These are phyloP conservation scores for Polia nebulosa DNA, from an alignment of 2,888 invertebrate species.

Conservation along the genomic window DNA sequence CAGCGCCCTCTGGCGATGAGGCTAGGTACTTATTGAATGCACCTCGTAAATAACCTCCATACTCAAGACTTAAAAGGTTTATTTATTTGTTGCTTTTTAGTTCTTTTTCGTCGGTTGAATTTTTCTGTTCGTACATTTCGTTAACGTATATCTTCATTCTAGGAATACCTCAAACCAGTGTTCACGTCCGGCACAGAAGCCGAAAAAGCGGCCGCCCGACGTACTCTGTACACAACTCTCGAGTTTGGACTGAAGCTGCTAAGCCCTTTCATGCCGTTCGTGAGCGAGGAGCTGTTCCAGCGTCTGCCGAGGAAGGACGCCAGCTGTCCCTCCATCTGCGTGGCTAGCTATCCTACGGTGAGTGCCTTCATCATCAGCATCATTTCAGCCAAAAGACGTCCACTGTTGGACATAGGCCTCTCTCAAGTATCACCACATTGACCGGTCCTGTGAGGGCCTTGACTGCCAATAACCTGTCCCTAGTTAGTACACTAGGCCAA, in stretches of 20 bases:
- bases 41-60: too few relatives aligned
- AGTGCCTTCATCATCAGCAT: constrained; percentile 58
- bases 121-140: background rate
- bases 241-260: constrained; percentile 96
- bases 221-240: constrained; percentile 95
- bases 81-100: too few relatives aligned
- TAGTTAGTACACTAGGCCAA: background rate
- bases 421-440: too few relatives aligned
- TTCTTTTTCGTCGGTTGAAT: background rate
- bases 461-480: too few relatives aligned
- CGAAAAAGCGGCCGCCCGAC: constrained; percentile 92
- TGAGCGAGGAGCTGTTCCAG: constrained; percentile 98
- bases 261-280: constrained; percentile 99
- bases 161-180: constrained; percentile 97
- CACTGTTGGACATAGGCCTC: background rate
- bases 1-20: too few relatives aligned
- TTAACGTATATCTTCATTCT: constrained; percentile 52
- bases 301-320: constrained; percentile 93
- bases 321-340: constrained; percentile 95
- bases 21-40: too few relatives aligned
- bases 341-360: constrained; percentile 95
- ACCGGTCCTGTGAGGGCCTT: constrained; percentile 72
- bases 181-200: constrained; percentile 92
- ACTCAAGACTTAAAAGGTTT: too few relatives aligned
- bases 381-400: background rate